These are phyloP conservation scores for Turritopsis dohrnii DNA, from an alignment of 30 jellyfish, hydroid and myxozoan species.

Conservation along the genomic window DNA sequence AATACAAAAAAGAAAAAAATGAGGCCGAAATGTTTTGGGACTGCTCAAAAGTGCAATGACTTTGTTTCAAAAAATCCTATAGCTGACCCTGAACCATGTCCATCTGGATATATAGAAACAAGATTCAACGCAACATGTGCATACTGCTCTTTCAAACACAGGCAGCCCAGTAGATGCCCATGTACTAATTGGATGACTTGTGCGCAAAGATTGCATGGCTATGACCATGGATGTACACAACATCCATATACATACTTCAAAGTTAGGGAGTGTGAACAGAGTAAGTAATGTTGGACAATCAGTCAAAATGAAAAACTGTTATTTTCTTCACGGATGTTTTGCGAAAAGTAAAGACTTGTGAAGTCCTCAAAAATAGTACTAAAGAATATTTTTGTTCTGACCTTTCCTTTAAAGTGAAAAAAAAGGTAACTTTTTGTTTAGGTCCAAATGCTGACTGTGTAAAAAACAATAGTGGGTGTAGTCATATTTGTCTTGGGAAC, in stretches of 20 bases:
- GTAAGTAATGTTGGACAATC: slow-evolving; percentile 34
- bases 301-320: neutral
- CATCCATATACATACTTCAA: slow-evolving; percentile 50
- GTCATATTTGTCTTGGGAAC: slow-evolving; percentile 7
- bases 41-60: neutral
- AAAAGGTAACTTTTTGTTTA: too few species aligned
- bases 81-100: slow-evolving; percentile 57
- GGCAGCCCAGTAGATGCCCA: slow-evolving; percentile 41
- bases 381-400: neutral
- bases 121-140: slow-evolving; percentile 43
- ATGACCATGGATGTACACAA: slow-evolving; percentile 36
- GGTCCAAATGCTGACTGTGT: neutral
- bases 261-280: slow-evolving; percentile 80
- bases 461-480: neutral
- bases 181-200: slow-evolving; percentile 83
- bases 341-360: too few species aligned
- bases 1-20: neutral
- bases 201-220: slow-evolving; percentile 67
- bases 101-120: slow-evolving; percentile 62
- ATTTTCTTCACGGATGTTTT: neutral
- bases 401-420: too few species aligned
- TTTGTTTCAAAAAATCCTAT: neutral
- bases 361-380: too few species aligned
- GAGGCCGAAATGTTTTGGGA: slow-evolving; percentile 26
- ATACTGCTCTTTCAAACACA: slow-evolving; percentile 48